Evolutionary conservation across 2,113 vertebrate genomes (phyloP), one percentile per base, ranked within the genome.

Genomic region (Podiceps cristatus): DNA sequence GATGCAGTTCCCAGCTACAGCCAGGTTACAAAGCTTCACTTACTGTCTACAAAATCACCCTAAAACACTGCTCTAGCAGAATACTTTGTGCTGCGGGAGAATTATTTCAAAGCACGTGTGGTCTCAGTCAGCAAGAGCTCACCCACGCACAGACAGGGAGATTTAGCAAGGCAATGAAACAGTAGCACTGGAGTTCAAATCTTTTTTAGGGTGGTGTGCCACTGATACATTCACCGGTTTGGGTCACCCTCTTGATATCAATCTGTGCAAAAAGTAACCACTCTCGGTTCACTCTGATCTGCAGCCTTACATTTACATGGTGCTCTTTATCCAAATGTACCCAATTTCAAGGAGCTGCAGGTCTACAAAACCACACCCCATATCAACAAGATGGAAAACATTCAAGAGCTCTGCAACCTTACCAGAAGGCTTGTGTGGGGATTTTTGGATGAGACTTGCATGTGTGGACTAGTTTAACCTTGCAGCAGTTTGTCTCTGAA

Each of bases 391-490:
- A 64, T 16, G 64, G 64, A 90, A 96, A 80, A 79, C 4, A 47
- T 10, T 31, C 56, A 24, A 81, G 85, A 1, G 1, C 55, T 74
- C 77, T 42, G 22, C 50, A 55, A 27, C 68, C 45, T 91, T 8
- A 68, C 25, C 81, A 62, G 75, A 15, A 49, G 23, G 81, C 69
- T 42, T 3, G 6, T 1, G 66, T 23, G 31, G 28, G 60, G 44
- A 55, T 86, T 79, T 71, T 71, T 1, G 9, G 72, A 42, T 29
- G n/a, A 90, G 71, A 35, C 64, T 2, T 66, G 84, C 88, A 3
- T 85, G 88, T 47, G 47, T 4, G 33, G 83, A 55, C 96, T 94
- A 42, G 86, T 95, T 83, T 29, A 83, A 67, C 81, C 74, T 19
- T 1, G 67, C 64, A 84, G 60, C 55, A 56, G 33, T 62, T 45